These are phyloP conservation scores for Ostrea edulis DNA, from an alignment of 1,140 invertebrate genomes.

Conservation along the genomic window DNA sequence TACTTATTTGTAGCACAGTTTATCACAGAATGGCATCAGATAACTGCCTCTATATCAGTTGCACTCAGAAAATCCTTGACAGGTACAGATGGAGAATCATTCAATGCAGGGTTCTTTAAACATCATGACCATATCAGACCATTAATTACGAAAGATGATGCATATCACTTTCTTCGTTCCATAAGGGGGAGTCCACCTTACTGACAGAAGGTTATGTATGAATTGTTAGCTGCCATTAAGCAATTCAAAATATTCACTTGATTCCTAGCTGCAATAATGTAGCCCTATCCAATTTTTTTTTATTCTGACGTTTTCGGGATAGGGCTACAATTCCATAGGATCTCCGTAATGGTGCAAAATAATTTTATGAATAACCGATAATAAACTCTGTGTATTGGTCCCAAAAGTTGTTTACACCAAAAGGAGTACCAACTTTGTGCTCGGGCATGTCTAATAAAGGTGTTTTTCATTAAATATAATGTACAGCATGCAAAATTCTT, in stretches of 20 bases:
- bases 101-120: constrained; percentile 52
- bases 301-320: no score
- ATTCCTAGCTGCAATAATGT: no score
- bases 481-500: no score
- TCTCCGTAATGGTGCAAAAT: no score
- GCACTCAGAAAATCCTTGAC: constrained; percentile 46
- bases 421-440: no score
- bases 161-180: constrained; percentile 55
- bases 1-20: constrained; percentile 56
- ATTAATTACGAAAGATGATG: constrained; percentile 53
- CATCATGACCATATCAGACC: constrained; percentile 44
- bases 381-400: no score
- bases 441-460: no score
- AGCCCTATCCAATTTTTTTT: no score
- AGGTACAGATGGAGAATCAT: constrained; percentile 41
- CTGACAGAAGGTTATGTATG: constrained; percentile 57
- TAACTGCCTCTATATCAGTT: constrained; percentile 46
- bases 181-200: constrained; percentile 56
- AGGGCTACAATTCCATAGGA: no score
- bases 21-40: constrained; percentile 49
- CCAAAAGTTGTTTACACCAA: no score
- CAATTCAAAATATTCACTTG: constrained; percentile 53
- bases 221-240: constrained; percentile 55
- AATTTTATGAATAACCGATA: no score
- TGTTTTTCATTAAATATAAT: no score